Base-by-base conservation (phyloP, 2,797 vertebrate species). In the Lindbergichthys nudifrons region DNA sequence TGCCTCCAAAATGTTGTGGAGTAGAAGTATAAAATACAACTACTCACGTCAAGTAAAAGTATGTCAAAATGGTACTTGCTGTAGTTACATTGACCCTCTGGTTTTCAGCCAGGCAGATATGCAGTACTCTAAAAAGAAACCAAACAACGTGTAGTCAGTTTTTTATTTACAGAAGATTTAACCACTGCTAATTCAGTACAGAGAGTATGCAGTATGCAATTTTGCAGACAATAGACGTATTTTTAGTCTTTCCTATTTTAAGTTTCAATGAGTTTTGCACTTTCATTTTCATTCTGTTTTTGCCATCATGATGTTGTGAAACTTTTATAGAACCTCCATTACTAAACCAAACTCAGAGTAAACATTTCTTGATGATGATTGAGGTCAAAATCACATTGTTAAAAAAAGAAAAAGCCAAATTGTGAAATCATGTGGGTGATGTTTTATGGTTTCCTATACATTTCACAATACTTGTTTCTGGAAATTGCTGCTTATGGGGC, bases 391-490 rank as follows among this genome's bases (percentile, higher is more conserved):
- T 13, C 3, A 41, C 2, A 26, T 26, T 26, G 4, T 26, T 26
- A 26, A 26, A 7, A 42, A 56, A 18, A 18, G 10, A 23, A 15
- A 43, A 43, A 1, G 13, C 12, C 39, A 41, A 42, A 46, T 23
- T 41, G 15, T 15, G 4, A 53, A 73, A 32, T 15, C 42, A n/a
- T 9, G 46, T 16, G 11, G 10, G 7, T 5, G 19, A 42, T 8
- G 0, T 12, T 68, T 64, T 30, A 51, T 48, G 11, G 18, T 10
- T 47, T 3, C 10, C 3, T 47, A 3, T 65, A 0, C 19, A 54
- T 71, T 61, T 74, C 46, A 58, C 32, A 61, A 50, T 39, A 32
- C 42, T 41, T 18, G 2, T 53, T 43, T 60, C 26, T 58, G 32
- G 15, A 54, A 54, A n/a, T 45, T 16, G 48, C 14, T 45, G 2